Conservation (phyloP, 2,113 vertebrate genomes). For the Lepus europaeus region DNA sequence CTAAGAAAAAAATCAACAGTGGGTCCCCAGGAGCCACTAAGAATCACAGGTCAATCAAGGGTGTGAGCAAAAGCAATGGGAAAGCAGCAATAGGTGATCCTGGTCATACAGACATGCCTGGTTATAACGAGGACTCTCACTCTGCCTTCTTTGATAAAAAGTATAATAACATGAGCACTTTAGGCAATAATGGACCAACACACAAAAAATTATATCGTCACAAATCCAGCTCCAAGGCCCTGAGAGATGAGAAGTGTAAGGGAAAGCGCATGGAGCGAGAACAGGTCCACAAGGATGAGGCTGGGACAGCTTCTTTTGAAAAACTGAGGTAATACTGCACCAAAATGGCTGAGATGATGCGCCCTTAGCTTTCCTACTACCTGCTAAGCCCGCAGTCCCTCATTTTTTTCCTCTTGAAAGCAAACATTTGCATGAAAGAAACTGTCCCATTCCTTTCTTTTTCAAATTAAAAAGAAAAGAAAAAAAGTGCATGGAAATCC, state of each 20-base stretch:
- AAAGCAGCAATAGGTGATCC: conserved; percentile 92
- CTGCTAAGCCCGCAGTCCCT: conserved; percentile 87
- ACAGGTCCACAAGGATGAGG: conserved; percentile 95
- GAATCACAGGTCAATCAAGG: conserved; percentile 94
- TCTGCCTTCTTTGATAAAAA: conserved; percentile 96
- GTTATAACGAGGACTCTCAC: conserved; percentile 87
- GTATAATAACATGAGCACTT: conserved; percentile 95
- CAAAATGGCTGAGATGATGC: conserved; percentile 93
- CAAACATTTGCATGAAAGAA: conserved; percentile 97
- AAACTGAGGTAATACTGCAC: conserved; percentile 99
- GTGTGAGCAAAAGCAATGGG: conserved; percentile 93
- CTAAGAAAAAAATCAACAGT: conserved; percentile 94
- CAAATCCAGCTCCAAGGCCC: conserved; percentile 98
- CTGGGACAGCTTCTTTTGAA: conserved; percentile 98
- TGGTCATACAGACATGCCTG: conserved; percentile 90
- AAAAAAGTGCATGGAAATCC: conserved; percentile 95
- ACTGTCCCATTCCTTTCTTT: conserved; percentile 88
- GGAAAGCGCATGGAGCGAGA: conserved; percentile 95
- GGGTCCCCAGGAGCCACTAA: conserved; percentile 89
- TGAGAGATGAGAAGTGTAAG: conserved; percentile 98
- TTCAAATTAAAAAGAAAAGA: conserved; percentile 70
- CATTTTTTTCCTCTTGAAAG: conserved; percentile 90
- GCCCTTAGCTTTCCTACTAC: conserved; percentile 90
- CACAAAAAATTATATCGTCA: conserved; percentile 99
- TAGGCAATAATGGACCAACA: conserved; percentile 94